A percentile compares a stretch with the other conserved stretches of the same genome.
phyloP scores from a whole-genome alignment of 2,797 vertebrate genomes.

The Ateles fusciceps region DNA sequence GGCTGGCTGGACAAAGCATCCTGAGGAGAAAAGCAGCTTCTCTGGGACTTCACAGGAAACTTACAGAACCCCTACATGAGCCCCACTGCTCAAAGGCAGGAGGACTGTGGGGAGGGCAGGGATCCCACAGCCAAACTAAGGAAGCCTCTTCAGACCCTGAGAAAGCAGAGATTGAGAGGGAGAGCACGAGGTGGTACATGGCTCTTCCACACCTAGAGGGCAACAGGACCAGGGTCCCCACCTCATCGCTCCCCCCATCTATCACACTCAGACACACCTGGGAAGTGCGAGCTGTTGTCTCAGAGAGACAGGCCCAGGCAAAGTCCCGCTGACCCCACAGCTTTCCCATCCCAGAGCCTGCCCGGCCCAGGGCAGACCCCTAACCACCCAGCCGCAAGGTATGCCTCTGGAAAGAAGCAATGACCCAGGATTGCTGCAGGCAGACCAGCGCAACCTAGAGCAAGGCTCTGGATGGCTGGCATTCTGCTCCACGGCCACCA shows the following conservation, averaged over 20 bases:
- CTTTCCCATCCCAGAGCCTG: not conserved
- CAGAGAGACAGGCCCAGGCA: too few relatives aligned
- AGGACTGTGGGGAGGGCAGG: not conserved
- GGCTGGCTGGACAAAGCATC: not conserved
- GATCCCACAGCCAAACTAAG: not conserved
- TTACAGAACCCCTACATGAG: not conserved
- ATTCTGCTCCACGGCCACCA: not conserved
- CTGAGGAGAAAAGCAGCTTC: conserved; percentile 15
- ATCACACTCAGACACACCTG: too few relatives aligned
- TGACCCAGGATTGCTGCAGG: not conserved
- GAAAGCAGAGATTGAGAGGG: too few relatives aligned
- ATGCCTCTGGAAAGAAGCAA: not conserved
- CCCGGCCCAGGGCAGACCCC: not conserved
- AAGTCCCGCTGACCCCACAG: not conserved
- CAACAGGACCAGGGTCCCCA: not conserved
- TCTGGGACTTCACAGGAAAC: not conserved
- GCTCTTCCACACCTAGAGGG: not conserved
- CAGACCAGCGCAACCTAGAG: not conserved
- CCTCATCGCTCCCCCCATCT: not conserved
- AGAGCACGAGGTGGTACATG: not conserved
- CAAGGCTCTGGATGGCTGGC: not conserved
- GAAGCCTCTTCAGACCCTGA: not conserved
- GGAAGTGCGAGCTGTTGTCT: not conserved
- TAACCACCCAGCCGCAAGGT: not conserved
- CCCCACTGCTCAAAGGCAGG: not conserved